Evolutionary conservation across 2,888 invertebrate genomes (phyloP).

Genomic region (Orchesella flavescens): DNA sequence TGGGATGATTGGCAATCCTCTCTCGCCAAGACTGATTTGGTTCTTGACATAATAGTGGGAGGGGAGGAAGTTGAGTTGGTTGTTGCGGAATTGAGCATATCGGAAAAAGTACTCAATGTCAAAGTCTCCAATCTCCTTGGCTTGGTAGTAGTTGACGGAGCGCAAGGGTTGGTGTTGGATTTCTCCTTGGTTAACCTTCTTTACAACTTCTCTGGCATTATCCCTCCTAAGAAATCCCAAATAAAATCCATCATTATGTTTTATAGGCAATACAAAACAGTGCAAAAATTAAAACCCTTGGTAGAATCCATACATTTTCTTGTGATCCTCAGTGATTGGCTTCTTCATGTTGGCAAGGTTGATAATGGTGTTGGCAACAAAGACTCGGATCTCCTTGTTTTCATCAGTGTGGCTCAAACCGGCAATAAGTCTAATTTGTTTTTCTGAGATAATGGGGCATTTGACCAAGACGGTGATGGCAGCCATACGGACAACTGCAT

Average conservation of each 20-base stretch:
- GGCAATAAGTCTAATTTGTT: constrained; percentile 23
- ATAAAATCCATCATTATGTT: no score
- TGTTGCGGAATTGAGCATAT: constrained; percentile 37
- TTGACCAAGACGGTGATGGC: constrained; percentile 40
- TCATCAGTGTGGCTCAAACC: constrained; percentile 8
- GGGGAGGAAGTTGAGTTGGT: constrained; percentile 33
- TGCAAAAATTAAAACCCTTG: no score
- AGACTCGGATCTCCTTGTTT: constrained; percentile 4
- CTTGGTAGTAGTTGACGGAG: constrained; percentile 42
- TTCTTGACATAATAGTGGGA: constrained; percentile 37
- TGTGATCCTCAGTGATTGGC: constrained; percentile 32
- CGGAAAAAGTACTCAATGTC: constrained; percentile 44
- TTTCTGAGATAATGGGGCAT: constrained; percentile 8
- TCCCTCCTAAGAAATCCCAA: background rate
- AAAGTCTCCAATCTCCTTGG: constrained; percentile 19
- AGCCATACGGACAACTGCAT: constrained; percentile 33
- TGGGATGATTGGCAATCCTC: constrained; percentile 18
- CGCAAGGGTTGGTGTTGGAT: background rate
- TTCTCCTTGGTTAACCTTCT: background rate
- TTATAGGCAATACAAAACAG: background rate
- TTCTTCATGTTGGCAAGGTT: constrained; percentile 12
- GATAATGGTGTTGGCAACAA: constrained; percentile 23
- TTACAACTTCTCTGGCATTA: no score
- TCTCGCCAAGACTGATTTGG: constrained; percentile 34
- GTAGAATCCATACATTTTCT: background rate